Base-by-base conservation (phyloP, 2,113 vertebrate genomes). In the Vicugna pacos region DNA sequence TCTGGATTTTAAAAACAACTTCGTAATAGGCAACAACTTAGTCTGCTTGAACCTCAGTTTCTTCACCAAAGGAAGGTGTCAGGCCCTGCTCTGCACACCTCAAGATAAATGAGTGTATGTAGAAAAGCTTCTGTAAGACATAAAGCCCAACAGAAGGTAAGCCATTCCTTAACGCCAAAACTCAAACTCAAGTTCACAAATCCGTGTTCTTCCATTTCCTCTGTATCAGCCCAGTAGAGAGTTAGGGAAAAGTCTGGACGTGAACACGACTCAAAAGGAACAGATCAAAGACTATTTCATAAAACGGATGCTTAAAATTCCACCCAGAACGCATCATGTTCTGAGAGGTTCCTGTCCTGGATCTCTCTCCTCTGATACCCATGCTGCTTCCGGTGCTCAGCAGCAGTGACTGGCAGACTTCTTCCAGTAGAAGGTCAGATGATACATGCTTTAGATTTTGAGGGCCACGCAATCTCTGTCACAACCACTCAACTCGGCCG, bases 221-320 rank as follows among this genome's bases (percentile, higher is more conserved):
- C 16, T n/a, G 0, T 60, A 50, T 42, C n/a, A 38, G n/a, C 75
- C 30, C 30, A 81, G 11, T 17, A 64, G 4, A 72, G 5, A 64
- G 8, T 30, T 24, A 89, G 38, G 90, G n/a, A 52, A 73, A 95
- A 81, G 67, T 35, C 28, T 60, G 17, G 20, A 89, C 2, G 46
- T 48, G 42, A 32, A 35, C 22, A 70, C 76, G 46, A 89, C 26
- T 38, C 32, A 8, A 92, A 26, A 84, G 16, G 22, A 58, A 87
- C 38, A 65, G 28, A 62, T 48, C 3, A 4, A 93, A 88, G 50
- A 79, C 22, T 35, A 20, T 52, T 58, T 79, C 50, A 87, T 73
- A 48, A 82, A 79, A 72, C 54, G 67, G 52, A 54, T 93, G 52
- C 32, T 77, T 46, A 81, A 80, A 90, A 95, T 52, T 90, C 85